Base-by-base conservation (phyloP, 2,113 vertebrate species). In the Spizaetus ornatus region DNA sequence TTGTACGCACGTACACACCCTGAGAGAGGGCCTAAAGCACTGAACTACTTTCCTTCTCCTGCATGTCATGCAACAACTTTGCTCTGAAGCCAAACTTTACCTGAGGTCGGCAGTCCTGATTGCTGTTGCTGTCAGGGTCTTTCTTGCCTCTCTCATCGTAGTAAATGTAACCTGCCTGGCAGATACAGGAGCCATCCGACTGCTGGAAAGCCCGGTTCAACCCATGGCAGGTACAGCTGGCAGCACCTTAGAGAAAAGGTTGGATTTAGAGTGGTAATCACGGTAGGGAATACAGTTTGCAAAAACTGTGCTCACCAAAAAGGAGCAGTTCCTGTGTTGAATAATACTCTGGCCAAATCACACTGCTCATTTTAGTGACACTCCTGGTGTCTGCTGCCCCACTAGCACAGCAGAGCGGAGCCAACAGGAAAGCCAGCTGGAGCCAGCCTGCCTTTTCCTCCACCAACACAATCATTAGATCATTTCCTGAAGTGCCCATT, bases 111-210 rank as follows among this genome's bases (percentile, higher is more conserved):
- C 99, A 99, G 94, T 99, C 99, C 86, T 98, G 86, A 32, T 98
- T 93, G 6, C 98, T 98, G 94, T 99, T 98, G 77, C 97, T 88
- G 9, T 96, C 95, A 16, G 98, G 97, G 73, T 97, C 98, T 88
- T 98, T 97, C 48, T 98, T 98, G 95, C 98, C 99, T 77, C 98
- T 97, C 66, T 98, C 93, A 38, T 99, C 97, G 32, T 99, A 99
- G 97, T 99, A 99, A 59, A 99, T 56, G 5, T 99, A 98, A 47
- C 99, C 99, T 17, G 98, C 98, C 94, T 92, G 98, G 97, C 99
- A 99, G 97, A 99, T 97, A 86, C 99, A 99, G 32, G 99, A 99
- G 17, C 98, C 98, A 34, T 99, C 99, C 0, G 99, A 99, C 59
- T 98, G 98, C 97, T 99, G 99, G 93, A 99, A 99, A 12, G 99